Percentiles rank a stretch among this genome's conserved stretches.
phyloP scores from a whole-genome alignment of 2,113 vertebrate genomes.

The Amia ocellicauda region DNA sequence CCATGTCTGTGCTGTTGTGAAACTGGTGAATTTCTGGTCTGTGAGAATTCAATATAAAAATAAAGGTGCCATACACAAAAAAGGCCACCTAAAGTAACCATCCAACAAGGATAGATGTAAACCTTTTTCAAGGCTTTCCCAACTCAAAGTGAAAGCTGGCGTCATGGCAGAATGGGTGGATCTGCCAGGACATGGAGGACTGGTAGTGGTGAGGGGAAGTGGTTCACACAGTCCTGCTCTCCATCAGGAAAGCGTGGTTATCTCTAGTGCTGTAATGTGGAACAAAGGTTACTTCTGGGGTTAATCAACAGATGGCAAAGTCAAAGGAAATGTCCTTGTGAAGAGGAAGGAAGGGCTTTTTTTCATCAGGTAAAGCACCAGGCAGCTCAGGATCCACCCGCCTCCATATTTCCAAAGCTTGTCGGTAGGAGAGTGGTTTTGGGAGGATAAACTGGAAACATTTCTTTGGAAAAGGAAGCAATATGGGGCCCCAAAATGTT shows the following conservation, averaged over 20 bases:
- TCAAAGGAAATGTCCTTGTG: slow-evolving; percentile 66
- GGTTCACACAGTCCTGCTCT: slow-evolving; percentile 31
- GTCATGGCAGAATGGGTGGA: neutral
- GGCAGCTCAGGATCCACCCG: slow-evolving; percentile 16
- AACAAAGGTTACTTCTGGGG: slow-evolving; percentile 42
- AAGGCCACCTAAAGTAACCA: no score
- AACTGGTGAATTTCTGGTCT: no score
- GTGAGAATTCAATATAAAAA: no score
- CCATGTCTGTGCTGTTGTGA: no score
- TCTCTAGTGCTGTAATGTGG: slow-evolving; percentile 49
- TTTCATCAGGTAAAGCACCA: slow-evolving; percentile 36
- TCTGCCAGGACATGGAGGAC: slow-evolving; percentile 28
- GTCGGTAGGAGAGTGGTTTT: neutral
- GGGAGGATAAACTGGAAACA: slow-evolving; percentile 3
- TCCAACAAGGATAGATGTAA: no score
- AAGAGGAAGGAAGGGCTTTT: slow-evolving; percentile 53
- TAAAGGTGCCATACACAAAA: no score
- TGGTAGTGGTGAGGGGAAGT: slow-evolving; percentile 40
- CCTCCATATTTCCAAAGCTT: slow-evolving; percentile 5
- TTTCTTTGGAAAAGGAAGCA: slow-evolving; percentile 5
- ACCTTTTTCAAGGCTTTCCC: no score
- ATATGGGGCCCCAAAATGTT: neutral
- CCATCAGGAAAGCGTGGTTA: slow-evolving; percentile 53
- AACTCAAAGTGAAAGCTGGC: neutral
- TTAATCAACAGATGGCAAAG: slow-evolving; percentile 74